These are phyloP conservation scores for Junonia oenone DNA, from an alignment of 2,888 invertebrate genomes.

Conservation along the genomic window DNA sequence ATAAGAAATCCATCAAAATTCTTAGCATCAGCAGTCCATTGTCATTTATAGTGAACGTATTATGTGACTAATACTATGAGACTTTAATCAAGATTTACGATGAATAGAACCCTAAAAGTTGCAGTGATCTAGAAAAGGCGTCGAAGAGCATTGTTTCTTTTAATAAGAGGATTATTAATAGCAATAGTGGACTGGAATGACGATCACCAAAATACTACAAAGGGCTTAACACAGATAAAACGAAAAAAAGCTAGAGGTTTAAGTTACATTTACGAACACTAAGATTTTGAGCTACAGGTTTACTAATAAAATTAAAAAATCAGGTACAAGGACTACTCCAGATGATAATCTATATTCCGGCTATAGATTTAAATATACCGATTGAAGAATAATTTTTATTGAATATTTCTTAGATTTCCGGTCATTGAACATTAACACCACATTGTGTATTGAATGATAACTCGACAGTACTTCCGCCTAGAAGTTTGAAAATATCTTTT, in stretches of 20 bases:
- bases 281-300: no score
- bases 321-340: no score
- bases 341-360: background rate
- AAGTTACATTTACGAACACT: no score
- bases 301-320: no score
- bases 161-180: no score
- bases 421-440: conserved; percentile 2
- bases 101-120: background rate
- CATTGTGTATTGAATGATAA: conserved; percentile 12
- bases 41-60: conserved; percentile 10
- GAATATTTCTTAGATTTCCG: conserved; percentile 6
- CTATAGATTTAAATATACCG: background rate
- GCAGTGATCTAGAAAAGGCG: background rate
- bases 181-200: no score
- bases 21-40: conserved; percentile 18
- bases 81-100: conserved; percentile 7
- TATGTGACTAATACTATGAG: conserved; percentile 5
- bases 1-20: conserved; percentile 25
- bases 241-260: no score
- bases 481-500: no score
- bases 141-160: background rate
- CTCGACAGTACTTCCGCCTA: conserved; percentile 6
- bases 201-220: no score
- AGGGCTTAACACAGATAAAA: no score
- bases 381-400: no score